Base-by-base conservation (phyloP, 2,797 vertebrate species). In the Otolemur crassicaudatus region DNA sequence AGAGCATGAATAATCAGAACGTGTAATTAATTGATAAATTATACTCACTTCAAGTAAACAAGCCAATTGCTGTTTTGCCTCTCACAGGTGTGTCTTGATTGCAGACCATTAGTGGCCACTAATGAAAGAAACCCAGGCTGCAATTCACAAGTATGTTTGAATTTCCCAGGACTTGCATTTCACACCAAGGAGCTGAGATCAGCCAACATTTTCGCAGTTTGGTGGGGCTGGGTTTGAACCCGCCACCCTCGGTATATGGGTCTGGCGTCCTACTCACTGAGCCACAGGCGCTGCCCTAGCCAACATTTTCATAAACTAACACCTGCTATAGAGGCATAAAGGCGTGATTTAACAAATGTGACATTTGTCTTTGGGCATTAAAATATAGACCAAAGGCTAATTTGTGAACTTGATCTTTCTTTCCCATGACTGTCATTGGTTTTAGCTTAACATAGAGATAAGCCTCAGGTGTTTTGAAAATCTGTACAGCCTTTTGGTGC, bases 111-210 rank as follows among this genome's bases (percentile, higher is more conserved):
- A 90, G 83, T 87, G 96, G 94, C 94, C 93, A 34, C 96, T 88
- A 85, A 87, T 87, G n/a, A 91, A 77, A 82, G 91, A 75, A 93
- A 34, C 43, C 61, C 63, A 7, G 86, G 75, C 72, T 93, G 72
- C 80, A 76, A n/a, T 67, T 63, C 76, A 87, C 87, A 34, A 9
- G 40, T 14, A 53, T 0, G 69, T 91, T 5, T 65, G 89, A 79
- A 61, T 97, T 97, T 91, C 95, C 92, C 31, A 5, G 65, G 72
- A 70, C 75, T 81, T 87, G 86, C 49, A 25, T 88, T 85, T 92
- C 94, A 90, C 96, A 73, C 84, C 72, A 16, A 84, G 93, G 89
- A 96, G 94, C 96, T 95, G 95, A 96, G 93, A 89, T 97, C 94
- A 97, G 95, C 93, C 40, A 40, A 40, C 40, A 40, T 40, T 40